Base-by-base conservation (phyloP, 30 jellyfish, hydroid and myxozoan genomes). In the Hydractinia echinata region DNA sequence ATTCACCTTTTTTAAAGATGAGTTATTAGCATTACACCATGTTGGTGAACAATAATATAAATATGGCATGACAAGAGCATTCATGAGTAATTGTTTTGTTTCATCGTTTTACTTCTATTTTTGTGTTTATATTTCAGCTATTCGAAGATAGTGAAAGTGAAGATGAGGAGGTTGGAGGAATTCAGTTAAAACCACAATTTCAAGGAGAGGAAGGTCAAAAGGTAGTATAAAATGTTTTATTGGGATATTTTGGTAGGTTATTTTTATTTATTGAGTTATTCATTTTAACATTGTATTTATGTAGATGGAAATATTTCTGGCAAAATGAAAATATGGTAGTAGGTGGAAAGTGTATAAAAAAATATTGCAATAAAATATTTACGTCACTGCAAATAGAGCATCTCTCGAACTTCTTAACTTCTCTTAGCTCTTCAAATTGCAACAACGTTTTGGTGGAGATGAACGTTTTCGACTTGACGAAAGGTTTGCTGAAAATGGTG, bases 131-230 rank as follows among this genome's bases (percentile, higher is more conserved):
- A 7, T 21, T 53, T 76, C 16, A 49, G 84, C 52, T 61, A 20
- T 77, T 54, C 4, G 54, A 55, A 0, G 61, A n/a, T 8, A 89
- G 85, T 68, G 82, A 61, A 9, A 81, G 71, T 15, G 77, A 76
- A 18, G 93, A 84, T 44, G 96, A 92, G 10, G 96, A 85, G n/a
- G 72, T 39, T 20, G 83, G 67, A 4, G 44, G 79, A 78, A 73
- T 92, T 82, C 69, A 50, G 55, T 51, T 84, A 10, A 92, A 87
- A 74, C 86, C 96, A 7, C 96, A 92, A 13, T 92, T 92, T 73
- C 97, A 92, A 84, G 98, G 98, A 21, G 82, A 81, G 55, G 39
- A 66, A 53, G 98, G 98, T 15, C 82, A 80, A 72, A 73, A 85
- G 94, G 98, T 87, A 81, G 51, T 8, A 58, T 58, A 11, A 2